phyloP scores from a whole-genome alignment of 2,888 invertebrate species.

The Athalia circularis region DNA sequence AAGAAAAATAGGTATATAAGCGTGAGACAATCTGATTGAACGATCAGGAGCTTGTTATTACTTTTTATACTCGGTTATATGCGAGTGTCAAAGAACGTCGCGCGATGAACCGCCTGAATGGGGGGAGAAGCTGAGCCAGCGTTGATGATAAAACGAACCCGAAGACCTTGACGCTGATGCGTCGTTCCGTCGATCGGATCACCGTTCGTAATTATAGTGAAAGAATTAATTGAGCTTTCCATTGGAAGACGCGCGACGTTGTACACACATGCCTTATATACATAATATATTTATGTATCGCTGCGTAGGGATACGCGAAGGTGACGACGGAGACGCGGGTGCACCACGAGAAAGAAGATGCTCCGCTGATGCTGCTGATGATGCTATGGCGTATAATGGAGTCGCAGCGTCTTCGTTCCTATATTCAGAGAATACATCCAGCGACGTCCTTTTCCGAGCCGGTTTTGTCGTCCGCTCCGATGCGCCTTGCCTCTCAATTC shows the following conservation, averaged over 20 bases:
- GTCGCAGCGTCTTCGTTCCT: neutral
- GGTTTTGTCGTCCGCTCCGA: constrained; percentile 41
- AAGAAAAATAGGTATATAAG: too few relatives aligned
- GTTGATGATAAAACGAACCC: too few relatives aligned
- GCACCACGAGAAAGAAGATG: constrained; percentile 1
- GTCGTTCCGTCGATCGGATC: neutral
- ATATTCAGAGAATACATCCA: neutral
- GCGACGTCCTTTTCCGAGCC: constrained; percentile 21
- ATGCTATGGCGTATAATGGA: too few relatives aligned
- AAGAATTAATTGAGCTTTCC: constrained; percentile 37
- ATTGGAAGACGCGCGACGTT: neutral
- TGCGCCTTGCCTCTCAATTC: constrained; percentile 43
- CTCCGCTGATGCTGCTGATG: neutral
- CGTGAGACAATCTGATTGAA: neutral
- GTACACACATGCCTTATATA: neutral
- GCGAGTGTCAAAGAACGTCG: constrained; percentile 17
- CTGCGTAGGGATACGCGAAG: neutral
- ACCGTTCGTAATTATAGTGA: constrained; percentile 11
- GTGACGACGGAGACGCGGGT: constrained; percentile 34
- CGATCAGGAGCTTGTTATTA: constrained; percentile 18
- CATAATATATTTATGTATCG: too few relatives aligned
- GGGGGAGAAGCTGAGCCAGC: neutral
- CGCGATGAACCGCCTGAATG: neutral
- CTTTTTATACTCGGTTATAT: neutral
- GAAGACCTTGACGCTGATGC: too few relatives aligned